Evolutionary conservation across 2,888 invertebrate species (phyloP).

Genomic region (Dilophus febrilis): DNA sequence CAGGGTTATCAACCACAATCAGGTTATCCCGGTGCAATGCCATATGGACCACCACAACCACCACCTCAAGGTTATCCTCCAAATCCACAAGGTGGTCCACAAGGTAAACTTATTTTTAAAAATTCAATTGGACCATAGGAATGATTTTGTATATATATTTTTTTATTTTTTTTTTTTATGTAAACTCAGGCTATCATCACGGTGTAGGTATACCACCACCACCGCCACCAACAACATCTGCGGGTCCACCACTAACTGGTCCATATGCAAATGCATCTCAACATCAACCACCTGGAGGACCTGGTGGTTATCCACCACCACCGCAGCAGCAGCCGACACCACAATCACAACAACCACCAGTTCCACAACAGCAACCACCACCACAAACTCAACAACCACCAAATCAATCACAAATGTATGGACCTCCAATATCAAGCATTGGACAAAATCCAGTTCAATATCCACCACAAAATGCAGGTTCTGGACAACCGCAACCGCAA

Average conservation of each 20-base stretch:
- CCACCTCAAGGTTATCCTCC: conserved; percentile 30
- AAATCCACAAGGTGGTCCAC: conserved; percentile 29
- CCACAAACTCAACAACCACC: conserved; percentile 15
- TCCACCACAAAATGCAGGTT: conserved; percentile 22
- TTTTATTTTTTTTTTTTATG: too few species aligned
- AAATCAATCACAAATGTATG: conserved; percentile 27
- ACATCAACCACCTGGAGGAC: conserved; percentile 26
- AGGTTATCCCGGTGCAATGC: conserved; percentile 34
- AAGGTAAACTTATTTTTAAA: too few species aligned
- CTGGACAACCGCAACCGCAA: conserved; percentile 29
- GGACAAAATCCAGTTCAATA: conserved; percentile 31
- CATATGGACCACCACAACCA: conserved; percentile 26
- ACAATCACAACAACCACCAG: too few species aligned
- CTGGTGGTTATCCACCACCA: conserved; percentile 32
- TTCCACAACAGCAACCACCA: too few species aligned
- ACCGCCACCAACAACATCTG: conserved; percentile 27
- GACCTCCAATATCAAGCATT: conserved; percentile 27
- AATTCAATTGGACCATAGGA: too few species aligned
- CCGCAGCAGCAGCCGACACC: conserved; percentile 19
- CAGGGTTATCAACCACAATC: conserved; percentile 38
- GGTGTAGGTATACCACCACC: conserved; percentile 25
- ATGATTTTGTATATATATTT: too few species aligned
- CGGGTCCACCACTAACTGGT: conserved; percentile 26
- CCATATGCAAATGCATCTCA: conserved; percentile 32
- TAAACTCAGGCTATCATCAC: conserved; percentile 30